phyloP scores from a whole-genome alignment of 2,888 invertebrate species.

The Agriopis marginaria region DNA sequence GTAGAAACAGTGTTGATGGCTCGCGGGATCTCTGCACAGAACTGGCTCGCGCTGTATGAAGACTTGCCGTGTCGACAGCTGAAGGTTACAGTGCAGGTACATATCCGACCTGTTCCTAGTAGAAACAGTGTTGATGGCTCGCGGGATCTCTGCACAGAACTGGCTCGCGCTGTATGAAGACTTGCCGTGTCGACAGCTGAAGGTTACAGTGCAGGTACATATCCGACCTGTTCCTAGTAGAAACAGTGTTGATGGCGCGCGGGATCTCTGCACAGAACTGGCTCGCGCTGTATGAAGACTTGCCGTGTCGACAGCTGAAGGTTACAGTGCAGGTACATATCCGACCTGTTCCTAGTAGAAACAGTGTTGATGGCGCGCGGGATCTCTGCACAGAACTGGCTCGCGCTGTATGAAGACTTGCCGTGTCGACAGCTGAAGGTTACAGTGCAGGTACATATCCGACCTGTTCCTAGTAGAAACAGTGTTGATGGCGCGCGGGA shows the following conservation, averaged over 20 bases:
- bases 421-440: slow-evolving; percentile 96
- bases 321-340: slow-evolving; percentile 90
- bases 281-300: slow-evolving; percentile 93
- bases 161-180: slow-evolving; percentile 95
- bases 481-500: slow-evolving; percentile 93
- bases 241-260: slow-evolving; percentile 93
- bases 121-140: slow-evolving; percentile 94
- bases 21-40: slow-evolving; percentile 91
- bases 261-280: slow-evolving; percentile 94
- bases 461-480: slow-evolving; percentile 97
- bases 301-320: slow-evolving; percentile 95
- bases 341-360: slow-evolving; percentile 93
- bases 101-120: slow-evolving; percentile 97
- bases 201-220: slow-evolving; percentile 94
- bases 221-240: slow-evolving; percentile 97
- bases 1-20: slow-evolving; percentile 96
- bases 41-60: slow-evolving; percentile 93
- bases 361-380: slow-evolving; percentile 93
- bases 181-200: slow-evolving; percentile 94
- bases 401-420: slow-evolving; percentile 92
- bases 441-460: slow-evolving; percentile 93
- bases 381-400: slow-evolving; percentile 93
- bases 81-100: slow-evolving; percentile 93
- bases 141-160: slow-evolving; percentile 91
- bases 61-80: slow-evolving; percentile 96